Evolutionary conservation across 2,888 invertebrate genomes (phyloP).

Genomic region (Leptopilina syphax): DNA sequence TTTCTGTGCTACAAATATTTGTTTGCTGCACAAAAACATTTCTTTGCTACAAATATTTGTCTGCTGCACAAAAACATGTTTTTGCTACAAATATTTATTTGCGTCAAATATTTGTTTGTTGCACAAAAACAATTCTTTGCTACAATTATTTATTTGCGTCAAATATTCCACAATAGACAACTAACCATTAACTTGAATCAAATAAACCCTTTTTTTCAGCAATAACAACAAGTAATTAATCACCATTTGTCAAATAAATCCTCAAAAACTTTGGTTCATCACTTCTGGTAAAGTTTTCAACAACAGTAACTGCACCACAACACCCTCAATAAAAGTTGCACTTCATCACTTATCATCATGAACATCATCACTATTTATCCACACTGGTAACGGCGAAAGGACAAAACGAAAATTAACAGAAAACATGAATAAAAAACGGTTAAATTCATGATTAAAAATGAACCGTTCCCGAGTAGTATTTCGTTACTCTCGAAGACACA

Average conservation of each 20-base stretch:
- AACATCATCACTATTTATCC: not conserved
- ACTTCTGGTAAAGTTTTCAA: not conserved
- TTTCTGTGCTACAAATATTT: too few relatives aligned
- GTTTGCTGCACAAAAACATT: too few relatives aligned
- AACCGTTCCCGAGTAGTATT: too few relatives aligned
- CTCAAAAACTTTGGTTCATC: not conserved
- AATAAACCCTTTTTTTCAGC: too few relatives aligned
- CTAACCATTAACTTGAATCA: too few relatives aligned
- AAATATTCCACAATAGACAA: too few relatives aligned
- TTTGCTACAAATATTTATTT: too few relatives aligned
- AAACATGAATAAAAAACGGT: not conserved
- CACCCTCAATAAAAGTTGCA: slow-evolving; percentile 1
- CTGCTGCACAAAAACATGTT: too few relatives aligned
- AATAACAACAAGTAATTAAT: not conserved
- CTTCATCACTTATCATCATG: slow-evolving; percentile 2
- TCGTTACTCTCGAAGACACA: slow-evolving; percentile 23
- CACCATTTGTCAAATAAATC: not conserved
- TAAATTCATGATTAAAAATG: not conserved
- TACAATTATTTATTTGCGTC: too few relatives aligned
- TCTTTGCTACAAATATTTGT: too few relatives aligned
- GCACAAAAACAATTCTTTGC: too few relatives aligned
- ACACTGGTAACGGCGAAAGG: slow-evolving; percentile 4
- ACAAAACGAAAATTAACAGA: not conserved
- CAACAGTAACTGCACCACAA: slow-evolving; percentile 27
- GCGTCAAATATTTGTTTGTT: too few relatives aligned